These are phyloP conservation scores for Boloria euphrosyne DNA, from an alignment of 2,888 invertebrate genomes.

Conservation along the genomic window DNA sequence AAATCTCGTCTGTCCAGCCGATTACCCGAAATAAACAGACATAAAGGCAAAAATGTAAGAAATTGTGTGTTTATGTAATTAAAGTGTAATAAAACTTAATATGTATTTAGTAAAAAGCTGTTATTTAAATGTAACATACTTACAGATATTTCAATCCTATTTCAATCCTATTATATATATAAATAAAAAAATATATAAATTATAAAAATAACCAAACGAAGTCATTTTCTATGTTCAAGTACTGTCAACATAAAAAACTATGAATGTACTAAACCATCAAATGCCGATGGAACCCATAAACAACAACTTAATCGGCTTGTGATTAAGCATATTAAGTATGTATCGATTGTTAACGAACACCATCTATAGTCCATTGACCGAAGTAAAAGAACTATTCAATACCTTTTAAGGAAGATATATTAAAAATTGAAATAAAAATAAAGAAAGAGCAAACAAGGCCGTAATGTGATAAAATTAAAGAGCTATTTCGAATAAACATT, in stretches of 20 bases:
- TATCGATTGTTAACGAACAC: background rate
- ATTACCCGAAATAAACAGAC: too few species aligned
- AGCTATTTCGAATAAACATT: constrained; percentile 76
- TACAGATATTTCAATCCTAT: too few species aligned
- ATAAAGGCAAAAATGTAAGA: too few species aligned
- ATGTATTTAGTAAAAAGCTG: too few species aligned
- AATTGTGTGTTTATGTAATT: too few species aligned
- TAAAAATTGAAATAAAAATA: constrained; percentile 68
- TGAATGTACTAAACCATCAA: constrained; percentile 8
- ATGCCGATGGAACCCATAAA: constrained; percentile 11
- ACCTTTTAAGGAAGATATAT: constrained; percentile 72
- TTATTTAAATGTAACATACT: too few species aligned
- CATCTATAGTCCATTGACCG: constrained; percentile 49
- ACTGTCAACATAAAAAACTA: constrained; percentile 17
- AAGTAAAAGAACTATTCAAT: constrained; percentile 51
- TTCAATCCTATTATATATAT: too few species aligned
- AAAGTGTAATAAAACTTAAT: too few species aligned
- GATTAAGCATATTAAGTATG: too few species aligned
- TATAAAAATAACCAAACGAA: background rate
- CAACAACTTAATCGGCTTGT: background rate
- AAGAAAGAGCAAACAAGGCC: constrained; percentile 63
- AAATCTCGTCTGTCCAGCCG: too few species aligned
- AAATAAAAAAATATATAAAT: background rate
- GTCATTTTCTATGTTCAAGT: constrained; percentile 7
- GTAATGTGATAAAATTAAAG: constrained; percentile 72